Evolutionary conservation across 37 sponge, comb jelly and placozoan species (phyloP), one percentile per base, ranked within the genome.

Genomic region (Lycopodina hypogea): DNA sequence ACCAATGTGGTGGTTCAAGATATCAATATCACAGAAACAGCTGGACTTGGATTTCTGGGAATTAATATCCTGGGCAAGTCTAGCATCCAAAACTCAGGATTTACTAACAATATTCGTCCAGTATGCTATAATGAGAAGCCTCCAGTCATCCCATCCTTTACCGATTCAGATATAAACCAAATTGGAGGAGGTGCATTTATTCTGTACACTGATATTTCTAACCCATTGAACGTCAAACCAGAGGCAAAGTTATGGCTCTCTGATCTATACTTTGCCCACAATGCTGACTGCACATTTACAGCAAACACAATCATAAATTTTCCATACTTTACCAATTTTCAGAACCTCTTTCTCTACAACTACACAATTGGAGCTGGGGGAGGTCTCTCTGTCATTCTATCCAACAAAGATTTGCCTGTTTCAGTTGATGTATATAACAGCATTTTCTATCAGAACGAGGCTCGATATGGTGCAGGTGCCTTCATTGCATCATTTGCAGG

Each of bases 161-260:
- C 30, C 35, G 30, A 24, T 32, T 4, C 32, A 17, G 30, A 65
- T 3, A 65, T 33, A 8, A 2, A 65, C 66, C 66, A 65, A 33
- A 34, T 65, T 32, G 86, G 86, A 11, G 86, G 86, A 23, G 86
- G 80, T 18, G 63, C 73, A 24, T 63, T 36, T 32, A 73, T 85
- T 32, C 67, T 85, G 4, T 85, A 72, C 33, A 36, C 41, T 2
- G 86, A 85, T 64, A 78, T 30, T 30, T 58, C 4, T 14, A 29
- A 65, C 66, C 9, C 66, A 32, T 65, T 34, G 4, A 24, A 34
- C 9, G 12, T 65, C 1, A 58, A 71, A 7, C 38, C 63, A 14
- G 61, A 64, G n/a, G 66, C 30, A 9, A 29, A 33, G 35, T 33
- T 65, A 12, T 12, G 2, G 66, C 26, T 65, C 26, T 34, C 66